A percentile compares a stretch with the other conserved stretches of the same genome.
These are phyloP conservation scores for Metacarcinus magister DNA, from an alignment of 2,888 invertebrate genomes.

Conservation along the genomic window DNA sequence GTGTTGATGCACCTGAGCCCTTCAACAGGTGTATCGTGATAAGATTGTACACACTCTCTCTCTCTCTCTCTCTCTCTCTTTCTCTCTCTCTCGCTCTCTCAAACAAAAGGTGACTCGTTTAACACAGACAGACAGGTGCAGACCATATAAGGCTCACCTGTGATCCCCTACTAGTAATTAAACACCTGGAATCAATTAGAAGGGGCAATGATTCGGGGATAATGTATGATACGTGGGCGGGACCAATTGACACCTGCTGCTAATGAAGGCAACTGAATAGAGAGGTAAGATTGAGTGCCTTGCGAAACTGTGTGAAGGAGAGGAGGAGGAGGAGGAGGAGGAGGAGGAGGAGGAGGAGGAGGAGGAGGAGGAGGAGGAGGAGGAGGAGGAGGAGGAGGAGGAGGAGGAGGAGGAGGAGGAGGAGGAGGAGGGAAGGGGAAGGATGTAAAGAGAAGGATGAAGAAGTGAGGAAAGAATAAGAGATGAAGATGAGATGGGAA, in stretches of 20 bases:
- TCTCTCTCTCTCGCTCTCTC: not conserved
- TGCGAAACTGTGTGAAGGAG: not conserved
- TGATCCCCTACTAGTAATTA: not conserved
- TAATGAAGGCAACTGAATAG: not conserved
- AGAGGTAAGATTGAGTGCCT: not conserved
- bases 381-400: too few species aligned
- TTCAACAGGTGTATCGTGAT: not conserved
- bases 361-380: too few species aligned
- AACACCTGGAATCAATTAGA: conserved; percentile 14
- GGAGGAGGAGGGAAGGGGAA: too few species aligned
- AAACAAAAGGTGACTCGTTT: not conserved
- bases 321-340: conserved; percentile 26
- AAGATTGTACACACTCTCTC: not conserved
- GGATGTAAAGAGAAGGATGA: too few species aligned
- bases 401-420: too few species aligned
- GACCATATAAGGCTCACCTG: not conserved
- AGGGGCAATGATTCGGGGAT: not conserved
- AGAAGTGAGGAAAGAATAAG: too few species aligned
- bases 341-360: not conserved
- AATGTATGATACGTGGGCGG: not conserved
- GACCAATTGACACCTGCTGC: not conserved
- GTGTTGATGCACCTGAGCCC: not conserved
- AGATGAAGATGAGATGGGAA: too few species aligned
- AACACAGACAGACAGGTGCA: not conserved
- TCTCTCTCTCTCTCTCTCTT: not conserved